Evolutionary conservation across 1,140 invertebrate species (phyloP).

Genomic region (Papilio polytes): DNA sequence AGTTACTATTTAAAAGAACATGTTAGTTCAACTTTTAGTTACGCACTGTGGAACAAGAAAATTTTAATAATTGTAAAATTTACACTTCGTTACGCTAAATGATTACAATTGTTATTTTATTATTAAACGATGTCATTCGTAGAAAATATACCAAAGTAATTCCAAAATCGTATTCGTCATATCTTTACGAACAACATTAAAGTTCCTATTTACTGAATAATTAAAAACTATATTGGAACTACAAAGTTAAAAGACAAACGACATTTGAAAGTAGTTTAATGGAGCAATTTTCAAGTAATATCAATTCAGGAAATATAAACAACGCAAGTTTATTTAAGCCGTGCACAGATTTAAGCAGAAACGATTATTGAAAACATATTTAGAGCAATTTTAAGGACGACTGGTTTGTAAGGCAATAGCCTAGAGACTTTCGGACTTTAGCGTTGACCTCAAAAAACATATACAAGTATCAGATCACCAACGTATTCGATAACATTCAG

Average conservation of each 20-base stretch:
- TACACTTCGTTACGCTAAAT: no score
- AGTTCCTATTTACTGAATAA: no score
- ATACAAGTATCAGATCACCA: background rate
- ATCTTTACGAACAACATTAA: no score
- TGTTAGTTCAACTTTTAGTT: background rate
- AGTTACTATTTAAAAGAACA: background rate
- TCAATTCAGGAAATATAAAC: background rate
- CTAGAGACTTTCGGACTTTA: constrained; percentile 22
- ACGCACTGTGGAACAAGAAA: background rate
- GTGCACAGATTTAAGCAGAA: constrained; percentile 12
- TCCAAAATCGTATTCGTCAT: no score
- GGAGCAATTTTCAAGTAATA: background rate
- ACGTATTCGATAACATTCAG: background rate
- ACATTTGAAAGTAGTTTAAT: background rate
- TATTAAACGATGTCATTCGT: no score
- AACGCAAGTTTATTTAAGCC: background rate
- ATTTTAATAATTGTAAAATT: background rate
- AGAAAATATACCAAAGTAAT: no score
- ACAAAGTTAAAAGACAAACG: background rate
- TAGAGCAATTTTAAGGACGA: constrained; percentile 9
- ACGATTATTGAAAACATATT: background rate
- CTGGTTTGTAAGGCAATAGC: constrained; percentile 19
- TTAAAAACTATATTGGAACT: background rate
- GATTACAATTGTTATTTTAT: no score
- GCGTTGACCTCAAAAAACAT: constrained; percentile 17